phyloP scores from a whole-genome alignment of 1,140 invertebrate genomes.

The Calephelis virginiensis region DNA sequence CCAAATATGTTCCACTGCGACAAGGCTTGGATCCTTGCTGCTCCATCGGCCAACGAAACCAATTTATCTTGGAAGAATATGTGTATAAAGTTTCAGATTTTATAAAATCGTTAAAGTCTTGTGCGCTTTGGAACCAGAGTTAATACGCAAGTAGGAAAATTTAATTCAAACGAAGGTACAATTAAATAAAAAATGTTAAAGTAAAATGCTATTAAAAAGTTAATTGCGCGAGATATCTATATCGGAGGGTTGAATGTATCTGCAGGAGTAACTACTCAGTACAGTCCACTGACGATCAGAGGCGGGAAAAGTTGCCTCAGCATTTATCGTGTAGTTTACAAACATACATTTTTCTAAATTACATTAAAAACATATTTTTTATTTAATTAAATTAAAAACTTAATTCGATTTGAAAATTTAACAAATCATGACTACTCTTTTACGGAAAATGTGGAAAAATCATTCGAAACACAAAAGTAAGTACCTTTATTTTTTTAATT shows the following conservation, averaged over 20 bases:
- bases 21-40: too few relatives aligned
- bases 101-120: too few relatives aligned
- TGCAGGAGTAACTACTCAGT: constrained; percentile 27
- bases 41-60: too few relatives aligned
- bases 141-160: too few relatives aligned
- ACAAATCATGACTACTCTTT: constrained; percentile 78
- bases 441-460: constrained; percentile 83
- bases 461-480: constrained; percentile 85
- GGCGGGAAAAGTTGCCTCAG: constrained; percentile 49
- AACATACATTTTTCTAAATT: constrained; percentile 12
- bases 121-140: too few relatives aligned
- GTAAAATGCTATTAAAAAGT: background rate
- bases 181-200: background rate
- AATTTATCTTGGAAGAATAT: too few relatives aligned
- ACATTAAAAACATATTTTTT: too few relatives aligned
- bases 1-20: too few relatives aligned
- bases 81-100: too few relatives aligned
- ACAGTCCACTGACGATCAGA: constrained; percentile 42
- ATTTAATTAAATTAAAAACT: too few relatives aligned
- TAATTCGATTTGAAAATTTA: constrained; percentile 7
- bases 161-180: too few relatives aligned
- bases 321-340: constrained; percentile 22
- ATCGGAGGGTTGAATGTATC: constrained; percentile 38
- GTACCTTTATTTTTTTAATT: constrained; percentile 46
- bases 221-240: constrained; percentile 15